A percentile compares a stretch with the other conserved stretches of the same genome.
Conservation (phyloP, 2,113 vertebrate genomes). For the Callithrix jacchus region DNA sequence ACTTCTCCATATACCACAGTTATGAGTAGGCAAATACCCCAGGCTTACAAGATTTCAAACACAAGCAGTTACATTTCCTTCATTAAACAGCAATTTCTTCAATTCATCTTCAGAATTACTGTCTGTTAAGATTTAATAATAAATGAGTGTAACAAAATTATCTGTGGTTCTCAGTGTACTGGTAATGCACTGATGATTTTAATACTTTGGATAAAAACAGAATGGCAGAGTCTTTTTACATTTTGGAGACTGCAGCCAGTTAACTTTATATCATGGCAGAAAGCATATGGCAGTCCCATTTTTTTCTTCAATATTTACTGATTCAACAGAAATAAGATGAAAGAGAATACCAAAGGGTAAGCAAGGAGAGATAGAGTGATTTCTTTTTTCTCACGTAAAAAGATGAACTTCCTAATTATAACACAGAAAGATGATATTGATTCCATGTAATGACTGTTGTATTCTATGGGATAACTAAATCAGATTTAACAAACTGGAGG, state of each 20-base stretch:
- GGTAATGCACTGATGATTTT: neutral
- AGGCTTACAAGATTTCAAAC: conserved; percentile 21
- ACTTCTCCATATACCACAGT: neutral
- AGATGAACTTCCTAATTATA: neutral
- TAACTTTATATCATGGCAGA: neutral
- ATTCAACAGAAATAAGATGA: neutral
- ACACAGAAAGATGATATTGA: neutral
- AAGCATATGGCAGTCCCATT: neutral
- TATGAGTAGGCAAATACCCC: conserved; percentile 41
- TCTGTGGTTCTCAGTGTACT: neutral
- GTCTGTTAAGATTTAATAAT: conserved; percentile 50
- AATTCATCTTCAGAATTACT: conserved; percentile 54
- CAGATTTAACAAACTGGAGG: neutral
- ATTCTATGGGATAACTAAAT: neutral
- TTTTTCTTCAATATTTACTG: neutral
- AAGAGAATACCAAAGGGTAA: neutral
- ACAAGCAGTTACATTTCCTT: conserved; percentile 34
- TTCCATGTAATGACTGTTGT: neutral
- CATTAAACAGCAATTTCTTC: conserved; percentile 18
- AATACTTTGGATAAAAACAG: neutral
- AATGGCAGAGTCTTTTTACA: neutral
- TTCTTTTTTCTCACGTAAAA: neutral
- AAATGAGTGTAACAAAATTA: conserved; percentile 23
- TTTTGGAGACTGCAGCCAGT: neutral
- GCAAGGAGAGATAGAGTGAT: neutral